Conservation (phyloP, 2,797 vertebrate species). For the Alcedo quadribrachys region DNA sequence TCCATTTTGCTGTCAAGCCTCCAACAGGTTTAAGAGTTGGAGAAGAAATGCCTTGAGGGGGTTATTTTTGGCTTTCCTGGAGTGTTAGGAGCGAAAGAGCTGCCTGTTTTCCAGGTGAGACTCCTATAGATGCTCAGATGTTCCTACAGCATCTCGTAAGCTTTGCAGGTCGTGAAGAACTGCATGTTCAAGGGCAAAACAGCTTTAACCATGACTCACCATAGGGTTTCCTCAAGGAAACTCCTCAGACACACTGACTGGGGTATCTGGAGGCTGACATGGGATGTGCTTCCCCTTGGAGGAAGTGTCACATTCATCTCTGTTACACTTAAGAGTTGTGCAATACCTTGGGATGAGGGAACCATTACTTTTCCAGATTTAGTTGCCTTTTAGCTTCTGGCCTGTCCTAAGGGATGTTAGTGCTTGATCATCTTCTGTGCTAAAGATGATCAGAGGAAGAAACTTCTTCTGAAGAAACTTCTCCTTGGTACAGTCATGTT, state of each 20-base stretch:
- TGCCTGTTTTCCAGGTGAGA: background rate
- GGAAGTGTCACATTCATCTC: background rate
- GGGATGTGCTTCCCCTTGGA: background rate
- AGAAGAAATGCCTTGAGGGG: fast-evolving
- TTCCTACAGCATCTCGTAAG: background rate
- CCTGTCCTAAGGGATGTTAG: background rate
- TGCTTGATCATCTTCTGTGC: background rate
- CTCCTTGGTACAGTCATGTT: background rate
- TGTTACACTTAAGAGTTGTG: background rate
- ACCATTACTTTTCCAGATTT: background rate
- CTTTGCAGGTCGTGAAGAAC: fast-evolving
- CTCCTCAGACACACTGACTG: background rate
- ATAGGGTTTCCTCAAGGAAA: background rate
- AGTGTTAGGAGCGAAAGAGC: background rate
- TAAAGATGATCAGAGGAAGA: background rate
- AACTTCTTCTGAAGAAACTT: background rate
- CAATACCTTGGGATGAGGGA: background rate
- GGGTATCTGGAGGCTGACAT: background rate
- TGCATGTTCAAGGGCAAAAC: background rate
- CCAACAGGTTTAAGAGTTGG: background rate
- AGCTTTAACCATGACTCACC: background rate
- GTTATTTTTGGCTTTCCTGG: background rate
- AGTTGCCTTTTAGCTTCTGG: background rate
- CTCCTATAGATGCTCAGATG: background rate
- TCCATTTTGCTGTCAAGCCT: fast-evolving